A percentile compares a stretch with the other conserved stretches of the same genome.
Evolutionary conservation across 2,888 invertebrate genomes (phyloP).

Genomic region (Galerucella calmariensis): DNA sequence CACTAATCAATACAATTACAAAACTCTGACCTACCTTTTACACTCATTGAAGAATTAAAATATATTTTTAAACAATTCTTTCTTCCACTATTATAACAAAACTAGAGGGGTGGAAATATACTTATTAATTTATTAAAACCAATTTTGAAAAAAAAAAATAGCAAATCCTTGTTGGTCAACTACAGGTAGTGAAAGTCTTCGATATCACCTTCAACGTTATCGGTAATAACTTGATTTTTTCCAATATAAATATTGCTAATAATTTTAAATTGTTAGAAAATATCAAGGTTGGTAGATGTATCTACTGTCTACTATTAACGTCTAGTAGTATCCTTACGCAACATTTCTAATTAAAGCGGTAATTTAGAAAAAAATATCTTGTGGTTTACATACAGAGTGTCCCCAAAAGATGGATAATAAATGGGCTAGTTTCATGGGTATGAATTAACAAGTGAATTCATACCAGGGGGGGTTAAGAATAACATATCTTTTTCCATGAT

Average conservation of each 20-base stretch:
- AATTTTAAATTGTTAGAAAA: background rate
- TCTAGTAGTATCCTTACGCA: background rate
- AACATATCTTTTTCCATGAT: too few relatives aligned
- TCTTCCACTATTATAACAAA: too few relatives aligned
- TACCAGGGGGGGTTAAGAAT: too few relatives aligned
- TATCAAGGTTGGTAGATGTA: background rate
- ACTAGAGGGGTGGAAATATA: too few relatives aligned
- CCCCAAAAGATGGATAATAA: too few relatives aligned
- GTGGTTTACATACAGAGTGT: too few relatives aligned
- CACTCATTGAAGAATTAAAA: background rate
- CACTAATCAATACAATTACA: slow-evolving; percentile 2
- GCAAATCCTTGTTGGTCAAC: background rate
- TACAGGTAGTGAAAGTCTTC: background rate
- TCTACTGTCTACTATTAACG: background rate
- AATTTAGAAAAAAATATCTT: background rate
- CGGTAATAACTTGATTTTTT: background rate
- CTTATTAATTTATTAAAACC: too few relatives aligned
- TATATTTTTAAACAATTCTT: background rate
- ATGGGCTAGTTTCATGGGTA: too few relatives aligned
- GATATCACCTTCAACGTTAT: slow-evolving; percentile 7
- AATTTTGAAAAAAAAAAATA: background rate
- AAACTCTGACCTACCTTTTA: slow-evolving; percentile 20
- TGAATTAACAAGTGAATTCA: too few relatives aligned
- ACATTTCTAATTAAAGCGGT: background rate
- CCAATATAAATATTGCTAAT: background rate